Percentiles rank a stretch among this genome's conserved stretches.
Conservation (phyloP, 2,113 vertebrate genomes). For the Carettochelys insculpta region DNA sequence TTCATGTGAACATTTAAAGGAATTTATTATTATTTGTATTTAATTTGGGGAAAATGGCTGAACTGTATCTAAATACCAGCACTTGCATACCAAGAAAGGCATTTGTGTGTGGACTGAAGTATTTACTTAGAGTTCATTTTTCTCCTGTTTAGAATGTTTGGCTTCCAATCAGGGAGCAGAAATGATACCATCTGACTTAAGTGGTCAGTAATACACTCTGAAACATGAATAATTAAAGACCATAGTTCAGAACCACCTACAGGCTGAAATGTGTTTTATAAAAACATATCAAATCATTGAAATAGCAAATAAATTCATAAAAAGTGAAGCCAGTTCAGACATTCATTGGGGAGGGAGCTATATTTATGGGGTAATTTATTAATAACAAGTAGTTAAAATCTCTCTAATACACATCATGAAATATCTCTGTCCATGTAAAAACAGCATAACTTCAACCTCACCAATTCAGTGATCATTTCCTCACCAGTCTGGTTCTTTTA, state of each 20-base stretch:
- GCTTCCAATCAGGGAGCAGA: neutral
- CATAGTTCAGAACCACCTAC: neutral
- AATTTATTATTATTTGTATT: neutral
- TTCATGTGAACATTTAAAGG: neutral
- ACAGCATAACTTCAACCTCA: neutral
- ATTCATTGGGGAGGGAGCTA: neutral
- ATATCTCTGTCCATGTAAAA: neutral
- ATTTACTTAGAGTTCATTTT: neutral
- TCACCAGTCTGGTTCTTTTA: fast-evolving
- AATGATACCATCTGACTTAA: neutral
- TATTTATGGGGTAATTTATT: neutral
- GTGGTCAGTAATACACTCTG: neutral
- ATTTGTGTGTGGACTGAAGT: neutral
- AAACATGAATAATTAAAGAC: neutral
- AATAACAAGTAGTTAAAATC: neutral
- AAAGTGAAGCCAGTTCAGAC: neutral
- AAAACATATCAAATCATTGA: neutral
- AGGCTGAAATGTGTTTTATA: neutral
- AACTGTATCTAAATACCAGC: neutral
- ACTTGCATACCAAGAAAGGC: neutral
- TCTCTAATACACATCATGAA: neutral
- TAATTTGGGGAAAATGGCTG: neutral
- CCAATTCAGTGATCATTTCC: neutral
- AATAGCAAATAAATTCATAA: neutral
- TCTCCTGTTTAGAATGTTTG: neutral